Conservation (phyloP, 2,797 vertebrate genomes). For the Sebastes oblongus region DNA sequence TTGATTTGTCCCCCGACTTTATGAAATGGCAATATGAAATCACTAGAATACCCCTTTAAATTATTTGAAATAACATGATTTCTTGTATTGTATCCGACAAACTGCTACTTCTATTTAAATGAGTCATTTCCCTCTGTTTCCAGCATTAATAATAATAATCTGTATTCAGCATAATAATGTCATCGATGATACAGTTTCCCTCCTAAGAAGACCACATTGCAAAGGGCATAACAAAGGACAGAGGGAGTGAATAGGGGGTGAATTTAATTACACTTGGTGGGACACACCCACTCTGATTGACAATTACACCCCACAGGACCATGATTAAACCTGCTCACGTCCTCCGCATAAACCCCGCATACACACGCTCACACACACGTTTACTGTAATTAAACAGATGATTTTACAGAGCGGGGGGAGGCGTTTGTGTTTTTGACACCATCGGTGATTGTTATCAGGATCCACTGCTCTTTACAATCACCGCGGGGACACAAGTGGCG, state of each 20-base stretch:
- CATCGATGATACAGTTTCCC: background rate
- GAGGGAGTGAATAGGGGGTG: constrained; percentile 37
- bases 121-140: background rate
- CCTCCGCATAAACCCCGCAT: constrained; percentile 41
- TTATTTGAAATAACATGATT: background rate
- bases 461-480: constrained; percentile 68
- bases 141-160: background rate
- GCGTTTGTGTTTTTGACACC: constrained; percentile 72
- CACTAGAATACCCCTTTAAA: background rate
- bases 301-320: constrained; percentile 73
- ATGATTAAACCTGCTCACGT: constrained; percentile 67
- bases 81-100: background rate
- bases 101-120: background rate
- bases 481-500: constrained; percentile 42
- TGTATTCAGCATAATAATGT: background rate
- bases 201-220: constrained; percentile 7
- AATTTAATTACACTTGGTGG: constrained; percentile 60
- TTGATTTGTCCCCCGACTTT: background rate
- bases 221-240: constrained; percentile 66
- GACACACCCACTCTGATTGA: constrained; percentile 69
- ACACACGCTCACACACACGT: constrained; percentile 43
- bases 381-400: constrained; percentile 75
- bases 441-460: constrained; percentile 72
- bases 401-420: constrained; percentile 63
- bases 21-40: background rate